Percentiles rank a stretch among this genome's conserved stretches.
phyloP scores from a whole-genome alignment of 2,113 vertebrate species.

The Indri indri region DNA sequence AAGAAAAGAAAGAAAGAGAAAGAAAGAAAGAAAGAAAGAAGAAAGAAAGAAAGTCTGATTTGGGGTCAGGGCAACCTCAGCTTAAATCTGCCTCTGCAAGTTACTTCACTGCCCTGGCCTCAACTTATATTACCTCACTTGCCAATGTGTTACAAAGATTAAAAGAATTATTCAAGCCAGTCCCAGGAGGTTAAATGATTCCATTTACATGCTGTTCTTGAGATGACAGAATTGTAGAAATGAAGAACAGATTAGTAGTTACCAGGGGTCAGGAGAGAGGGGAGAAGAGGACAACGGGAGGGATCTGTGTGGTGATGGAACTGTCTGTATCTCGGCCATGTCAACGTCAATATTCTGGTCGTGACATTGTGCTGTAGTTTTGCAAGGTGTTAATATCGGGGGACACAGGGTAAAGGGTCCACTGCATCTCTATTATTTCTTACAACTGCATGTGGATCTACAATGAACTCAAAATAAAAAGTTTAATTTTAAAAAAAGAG shows the following conservation, averaged over 20 bases:
- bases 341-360: neutral
- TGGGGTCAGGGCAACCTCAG: fast-evolving
- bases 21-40: no score
- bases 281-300: no score
- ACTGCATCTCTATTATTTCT: neutral
- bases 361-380: fast-evolving
- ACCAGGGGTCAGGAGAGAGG: neutral
- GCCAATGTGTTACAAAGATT: neutral
- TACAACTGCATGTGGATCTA: neutral
- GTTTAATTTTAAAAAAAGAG: neutral
- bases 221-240: neutral
- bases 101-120: neutral
- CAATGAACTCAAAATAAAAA: neutral
- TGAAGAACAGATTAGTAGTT: neutral
- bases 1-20: no score
- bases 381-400: no score
- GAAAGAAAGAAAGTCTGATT: no score
- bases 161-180: neutral
- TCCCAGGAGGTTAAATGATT: neutral
- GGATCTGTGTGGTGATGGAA: fast-evolving
- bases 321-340: fast-evolving
- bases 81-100: neutral
- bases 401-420: no score
- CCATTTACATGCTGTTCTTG: neutral
- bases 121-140: neutral